Evolutionary conservation across 2,113 vertebrate genomes (phyloP), one percentile per base, ranked within the genome.

Genomic region (Empidonax traillii): DNA sequence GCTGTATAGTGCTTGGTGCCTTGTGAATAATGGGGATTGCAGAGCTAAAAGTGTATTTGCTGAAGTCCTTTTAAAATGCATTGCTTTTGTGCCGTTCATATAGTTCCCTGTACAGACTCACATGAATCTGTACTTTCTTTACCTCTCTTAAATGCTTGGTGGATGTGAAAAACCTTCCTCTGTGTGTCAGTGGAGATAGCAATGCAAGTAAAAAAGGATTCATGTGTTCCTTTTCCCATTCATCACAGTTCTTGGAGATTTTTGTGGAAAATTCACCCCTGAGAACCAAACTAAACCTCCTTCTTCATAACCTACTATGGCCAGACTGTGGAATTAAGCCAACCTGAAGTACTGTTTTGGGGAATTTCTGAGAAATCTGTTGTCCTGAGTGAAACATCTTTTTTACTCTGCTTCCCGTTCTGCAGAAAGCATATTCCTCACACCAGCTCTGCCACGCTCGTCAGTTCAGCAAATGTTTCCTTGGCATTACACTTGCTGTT

Each of bases 401-500:
- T 93, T 52, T 78, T 43, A 19, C 35, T 83, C 53, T 58, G 27
- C 55, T 89, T 93, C 39, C 51, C 5, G 0, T 90, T 86, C 65
- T 94, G 59, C 66, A 65, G 80, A 85, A 91, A 65, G 74, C 39
- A 20, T 83, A 49, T 91, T 95, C 91, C 72, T 93, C 61, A 82
- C 80, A 69, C 46, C 62, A 86, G 41, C 0, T 0, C 35, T 92
- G 83, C 89, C 71, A 33, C 21, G 44, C 66, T 95, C 16, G 1
- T 89, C 93, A 83, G 84, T 61, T 94, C 75, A 92, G 72, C 93
- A 93, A 86, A 94, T 91, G 75, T 95, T 85, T 69, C 86, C 71
- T 90, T 92, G 94, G 94, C 91, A 85, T 93, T 92, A 66, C 87
- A 79, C 83, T 97, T 97, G 91, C 94, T 97, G 96, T 75, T 96